Base-by-base conservation (phyloP, 2,888 invertebrate species). In the Candidula unifasciata region DNA sequence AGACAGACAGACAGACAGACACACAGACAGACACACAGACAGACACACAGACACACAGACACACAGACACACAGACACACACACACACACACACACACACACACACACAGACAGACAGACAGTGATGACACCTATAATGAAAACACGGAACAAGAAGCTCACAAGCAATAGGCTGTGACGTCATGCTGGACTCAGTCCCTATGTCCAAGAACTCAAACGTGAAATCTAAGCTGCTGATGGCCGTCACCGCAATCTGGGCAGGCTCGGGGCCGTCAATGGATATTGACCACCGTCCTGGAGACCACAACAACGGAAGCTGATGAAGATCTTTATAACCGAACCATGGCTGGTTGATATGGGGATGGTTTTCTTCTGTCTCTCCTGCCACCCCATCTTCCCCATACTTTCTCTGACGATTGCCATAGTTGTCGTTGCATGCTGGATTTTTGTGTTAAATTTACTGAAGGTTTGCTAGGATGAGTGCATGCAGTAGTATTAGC, bases 151-250 rank as follows among this genome's bases (percentile, higher is more conserved):
- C n/a, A 2, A n/a, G 24, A 24, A 33, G 60, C 77, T 77, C n/a
- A 77, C 77, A 77, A 3, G 77, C 77, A 24, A 77, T 33, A 6
- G 77, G 77, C 57, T 57, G 77, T 24, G 77, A 35, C 30, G 21
- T 35, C 3, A 77, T 30, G 21, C 27, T 24, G 3, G 30, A 24
- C 77, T 60, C 60, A 3, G 60, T 60, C n/a, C 77, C 24, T 60
- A 77, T 33, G 33, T 77, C 77, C 60, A 77, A 21, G n/a, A 77
- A 60, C 21, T 77, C 77, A 57, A 60, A 57, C 30, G 30, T 57
- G 30, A 77, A 77, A 35, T 77, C 77, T 5, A 77, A 10, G 33
- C 18, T 60, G 35, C 77, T 77, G 33, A 68, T 6, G 52, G 27
- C 79, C 16, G 44, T 79, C 8, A 79, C 68, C 27, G 24, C 3